Evolutionary conservation across 2,113 vertebrate genomes (phyloP), one percentile per base, ranked within the genome.

Genomic region (Rhegmatorhina hoffmannsi): DNA sequence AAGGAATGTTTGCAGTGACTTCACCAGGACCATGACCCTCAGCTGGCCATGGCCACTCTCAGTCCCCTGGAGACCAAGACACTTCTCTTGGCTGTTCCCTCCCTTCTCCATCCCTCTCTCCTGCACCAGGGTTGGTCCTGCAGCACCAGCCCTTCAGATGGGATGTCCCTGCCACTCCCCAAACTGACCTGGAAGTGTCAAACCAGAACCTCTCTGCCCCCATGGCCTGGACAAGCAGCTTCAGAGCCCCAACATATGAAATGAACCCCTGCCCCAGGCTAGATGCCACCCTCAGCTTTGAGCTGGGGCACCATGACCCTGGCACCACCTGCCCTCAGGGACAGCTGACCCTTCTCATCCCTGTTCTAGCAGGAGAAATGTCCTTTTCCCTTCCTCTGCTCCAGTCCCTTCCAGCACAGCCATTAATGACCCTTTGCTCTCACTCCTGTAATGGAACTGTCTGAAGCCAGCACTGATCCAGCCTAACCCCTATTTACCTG

Each of bases 241-340:
- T 69, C 64, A 53, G 17, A 62, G 40, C 24, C 50, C 16, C 68
- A 8, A 21, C 3, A 7, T 0, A 6, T 5, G 64, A 18, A 8
- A 29, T 23, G 13, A 31, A 80, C 17, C 28, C 26, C 5, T 0
- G 28, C 7, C 1, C 44, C 64, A 7, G 5, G 9, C 15, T 4
- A 0, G 29, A 20, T 9, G 2, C 17, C 9, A 6, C 2, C n/a
- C 4, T 1, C 3, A 6, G 26, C 4, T 0, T 0, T 31, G 58
- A 33, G 11, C 2, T 17, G 77, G 38, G 53, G 34, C 68, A 53
- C 63, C 2, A 7, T 1, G 15, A 26, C 17, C 34, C 13, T 5
- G 2, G 12, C 38, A 6, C 26, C 1, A 5, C 2, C 75, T 38
- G 12, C 20, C 40, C 43, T 11, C 52, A 9, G 50, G 31, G 6